Evolutionary conservation across 2,113 vertebrate species (phyloP).

Genomic region (Pongo abelii): DNA sequence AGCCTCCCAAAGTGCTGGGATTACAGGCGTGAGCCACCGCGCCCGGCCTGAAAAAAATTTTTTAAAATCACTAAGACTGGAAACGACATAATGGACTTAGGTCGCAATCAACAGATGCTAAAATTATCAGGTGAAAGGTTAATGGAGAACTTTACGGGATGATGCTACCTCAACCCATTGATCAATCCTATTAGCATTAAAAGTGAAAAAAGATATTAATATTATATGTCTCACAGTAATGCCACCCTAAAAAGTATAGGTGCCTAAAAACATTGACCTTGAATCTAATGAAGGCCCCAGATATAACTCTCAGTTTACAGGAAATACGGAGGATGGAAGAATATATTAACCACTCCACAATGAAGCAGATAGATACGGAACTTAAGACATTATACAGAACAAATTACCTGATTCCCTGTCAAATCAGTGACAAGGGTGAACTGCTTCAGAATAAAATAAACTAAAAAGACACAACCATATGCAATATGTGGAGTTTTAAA

Average conservation of each 20-base stretch:
- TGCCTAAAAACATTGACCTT: conserved; percentile 4
- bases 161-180: not conserved
- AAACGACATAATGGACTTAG: not conserved
- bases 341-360: not conserved
- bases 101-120: not conserved
- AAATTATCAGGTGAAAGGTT: not conserved
- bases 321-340: not conserved
- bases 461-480: not conserved
- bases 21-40: no score
- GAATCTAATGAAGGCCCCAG: not conserved
- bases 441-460: not conserved
- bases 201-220: not conserved
- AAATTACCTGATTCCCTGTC: not conserved
- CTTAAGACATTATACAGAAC: not conserved
- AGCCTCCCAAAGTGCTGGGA: no score
- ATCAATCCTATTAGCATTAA: not conserved
- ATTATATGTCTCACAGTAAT: not conserved
- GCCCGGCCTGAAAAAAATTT: no score
- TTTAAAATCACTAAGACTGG: not conserved
- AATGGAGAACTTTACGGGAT: not conserved
- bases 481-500: not conserved
- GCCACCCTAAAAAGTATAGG: not conserved
- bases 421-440: not conserved
- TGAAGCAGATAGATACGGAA: not conserved
- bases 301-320: not conserved